A percentile compares a stretch with the other conserved stretches of the same genome.
phyloP scores from a whole-genome alignment of 2,888 invertebrate species.

The Diogma glabrata region DNA sequence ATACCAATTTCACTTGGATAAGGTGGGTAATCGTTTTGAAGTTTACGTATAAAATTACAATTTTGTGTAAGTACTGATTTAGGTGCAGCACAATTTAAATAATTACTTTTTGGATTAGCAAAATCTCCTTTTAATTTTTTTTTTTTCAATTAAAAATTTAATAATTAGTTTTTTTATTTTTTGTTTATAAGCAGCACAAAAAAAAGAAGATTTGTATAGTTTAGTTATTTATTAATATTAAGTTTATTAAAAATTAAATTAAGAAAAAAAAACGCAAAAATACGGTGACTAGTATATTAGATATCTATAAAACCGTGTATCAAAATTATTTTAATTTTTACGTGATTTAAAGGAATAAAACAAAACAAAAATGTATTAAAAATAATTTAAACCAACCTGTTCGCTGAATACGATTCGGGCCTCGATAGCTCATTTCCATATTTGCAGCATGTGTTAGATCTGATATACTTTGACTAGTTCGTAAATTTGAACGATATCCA shows the following conservation, averaged over 20 bases:
- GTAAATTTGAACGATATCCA: constrained; percentile 64
- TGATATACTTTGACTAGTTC: constrained; percentile 76
- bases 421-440: constrained; percentile 28
- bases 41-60: constrained; percentile 35
- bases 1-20: constrained; percentile 36
- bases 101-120: constrained; percentile 17
- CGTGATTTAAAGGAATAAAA: no score
- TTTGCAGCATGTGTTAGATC: constrained; percentile 60
- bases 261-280: constrained; percentile 5
- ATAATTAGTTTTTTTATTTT: neutral
- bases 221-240: neutral
- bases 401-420: constrained; percentile 38
- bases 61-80: constrained; percentile 36
- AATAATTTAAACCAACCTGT: constrained; percentile 31
- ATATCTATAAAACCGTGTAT: no score
- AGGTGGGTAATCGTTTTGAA: constrained; percentile 36
- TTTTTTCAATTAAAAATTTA: neutral
- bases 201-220: no score
- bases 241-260: neutral
- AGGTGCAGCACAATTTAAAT: constrained; percentile 36
- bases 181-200: neutral
- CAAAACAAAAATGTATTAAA: no score
- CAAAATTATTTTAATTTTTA: no score
- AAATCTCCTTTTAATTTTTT: neutral
- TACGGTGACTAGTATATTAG: no score